A percentile compares a stretch with the other conserved stretches of the same genome.
phyloP scores from a whole-genome alignment of 2,113 vertebrate genomes.

The Mus spicilegus region DNA sequence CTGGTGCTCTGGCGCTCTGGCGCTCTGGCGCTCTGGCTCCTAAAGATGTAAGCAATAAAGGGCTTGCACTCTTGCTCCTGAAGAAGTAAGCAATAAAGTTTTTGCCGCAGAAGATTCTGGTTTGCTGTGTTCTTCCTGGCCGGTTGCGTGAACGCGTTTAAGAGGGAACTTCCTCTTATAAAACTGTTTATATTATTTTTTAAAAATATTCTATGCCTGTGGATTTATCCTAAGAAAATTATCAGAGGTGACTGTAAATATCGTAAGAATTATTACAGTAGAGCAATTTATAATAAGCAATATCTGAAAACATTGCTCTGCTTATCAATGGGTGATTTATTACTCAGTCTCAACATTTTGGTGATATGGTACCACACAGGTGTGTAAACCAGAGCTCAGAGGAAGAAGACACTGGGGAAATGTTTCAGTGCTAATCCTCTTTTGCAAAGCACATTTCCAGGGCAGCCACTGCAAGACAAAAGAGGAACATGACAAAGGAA shows the following conservation, averaged over 20 bases:
- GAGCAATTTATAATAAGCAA: neutral
- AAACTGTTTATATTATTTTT: neutral
- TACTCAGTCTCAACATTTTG: neutral
- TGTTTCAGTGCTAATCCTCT: neutral
- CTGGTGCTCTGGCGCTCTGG: too few species aligned
- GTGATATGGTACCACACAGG: neutral
- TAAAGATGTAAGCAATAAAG: too few species aligned
- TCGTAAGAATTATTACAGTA: neutral
- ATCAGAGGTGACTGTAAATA: neutral
- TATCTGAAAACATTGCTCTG: neutral
- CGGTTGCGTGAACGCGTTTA: too few species aligned
- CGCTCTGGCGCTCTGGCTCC: too few species aligned
- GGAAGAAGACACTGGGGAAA: neutral
- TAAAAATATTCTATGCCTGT: neutral
- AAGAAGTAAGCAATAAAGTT: too few species aligned
- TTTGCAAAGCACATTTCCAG: neutral
- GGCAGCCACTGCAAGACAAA: neutral
- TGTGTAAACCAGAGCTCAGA: neutral
- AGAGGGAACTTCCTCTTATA: neutral
- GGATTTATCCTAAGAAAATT: conserved; percentile 38
- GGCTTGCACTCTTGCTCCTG: too few species aligned
- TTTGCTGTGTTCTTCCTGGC: too few species aligned
- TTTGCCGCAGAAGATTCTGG: too few species aligned
- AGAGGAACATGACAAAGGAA: neutral
- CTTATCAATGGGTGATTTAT: conserved; percentile 10